A percentile compares a stretch with the other conserved stretches of the same genome.
Conservation (phyloP, 1,140 invertebrate species). For the Pseudomyrmex concolor region DNA sequence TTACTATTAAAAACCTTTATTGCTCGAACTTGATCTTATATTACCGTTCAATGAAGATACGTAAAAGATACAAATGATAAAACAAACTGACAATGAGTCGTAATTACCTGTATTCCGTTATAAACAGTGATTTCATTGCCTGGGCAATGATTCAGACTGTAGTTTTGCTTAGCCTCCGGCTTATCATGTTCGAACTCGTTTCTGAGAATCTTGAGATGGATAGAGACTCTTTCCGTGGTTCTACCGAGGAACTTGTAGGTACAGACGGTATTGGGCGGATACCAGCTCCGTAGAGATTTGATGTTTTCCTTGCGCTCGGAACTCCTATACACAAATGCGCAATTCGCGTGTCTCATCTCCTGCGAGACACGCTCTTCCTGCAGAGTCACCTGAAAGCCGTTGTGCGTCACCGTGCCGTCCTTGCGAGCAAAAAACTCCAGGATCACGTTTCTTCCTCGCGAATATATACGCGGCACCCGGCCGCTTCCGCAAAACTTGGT, state of each 20-base stretch:
- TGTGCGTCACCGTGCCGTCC: conserved; percentile 80
- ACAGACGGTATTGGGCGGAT: conserved; percentile 78
- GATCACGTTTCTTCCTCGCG: conserved; percentile 76
- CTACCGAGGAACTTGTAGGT: conserved; percentile 78
- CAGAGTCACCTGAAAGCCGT: conserved; percentile 78
- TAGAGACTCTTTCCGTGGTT: conserved; percentile 72
- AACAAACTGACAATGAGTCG: too few relatives aligned
- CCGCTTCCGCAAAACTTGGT: conserved; percentile 79
- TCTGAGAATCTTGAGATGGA: conserved; percentile 78
- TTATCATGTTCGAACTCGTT: conserved; percentile 68
- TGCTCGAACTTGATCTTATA: too few relatives aligned
- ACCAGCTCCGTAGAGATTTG: conserved; percentile 76
- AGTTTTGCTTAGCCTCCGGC: conserved; percentile 66
- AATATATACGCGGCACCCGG: conserved; percentile 77
- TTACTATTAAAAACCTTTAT: too few relatives aligned
- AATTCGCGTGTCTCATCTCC: conserved; percentile 63
- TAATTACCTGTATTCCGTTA: conserved; percentile 72
- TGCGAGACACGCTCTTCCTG: conserved; percentile 72
- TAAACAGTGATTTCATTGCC: conserved; percentile 81
- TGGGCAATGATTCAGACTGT: conserved; percentile 73
- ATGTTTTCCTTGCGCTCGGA: conserved; percentile 71
- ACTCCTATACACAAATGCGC: conserved; percentile 76
- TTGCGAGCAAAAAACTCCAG: conserved; percentile 77
- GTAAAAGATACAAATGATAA: too few relatives aligned
- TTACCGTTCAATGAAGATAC: too few relatives aligned